These are phyloP conservation scores for Cotesia chilonis DNA, from an alignment of 1,140 invertebrate genomes.

Conservation along the genomic window DNA sequence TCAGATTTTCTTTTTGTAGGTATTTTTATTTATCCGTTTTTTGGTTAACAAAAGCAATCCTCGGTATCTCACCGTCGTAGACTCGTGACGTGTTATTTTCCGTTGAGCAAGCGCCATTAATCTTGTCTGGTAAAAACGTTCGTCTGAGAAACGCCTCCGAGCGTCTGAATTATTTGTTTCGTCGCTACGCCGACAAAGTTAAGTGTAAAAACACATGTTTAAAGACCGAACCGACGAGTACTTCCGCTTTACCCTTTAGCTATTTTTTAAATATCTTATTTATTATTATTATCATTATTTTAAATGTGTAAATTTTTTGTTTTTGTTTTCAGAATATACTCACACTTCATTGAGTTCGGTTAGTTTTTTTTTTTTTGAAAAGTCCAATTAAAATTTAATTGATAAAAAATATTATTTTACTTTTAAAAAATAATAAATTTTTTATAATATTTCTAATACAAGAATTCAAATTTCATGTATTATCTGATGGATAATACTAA, in stretches of 20 bases:
- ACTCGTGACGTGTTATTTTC: conserved; percentile 34
- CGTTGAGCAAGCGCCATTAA: conserved; percentile 33
- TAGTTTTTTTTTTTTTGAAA: too few relatives aligned
- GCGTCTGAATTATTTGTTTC: conserved; percentile 39
- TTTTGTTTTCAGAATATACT: too few relatives aligned
- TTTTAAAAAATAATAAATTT: too few relatives aligned
- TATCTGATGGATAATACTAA: too few relatives aligned
- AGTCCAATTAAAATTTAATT: too few relatives aligned
- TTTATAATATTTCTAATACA: too few relatives aligned
- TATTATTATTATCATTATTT: neutral
- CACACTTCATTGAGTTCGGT: too few relatives aligned
- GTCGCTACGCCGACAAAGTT: conserved; percentile 37
- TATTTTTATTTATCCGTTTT: conserved; percentile 1
- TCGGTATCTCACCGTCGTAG: conserved; percentile 2
- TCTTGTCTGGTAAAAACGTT: conserved; percentile 32
- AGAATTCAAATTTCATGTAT: too few relatives aligned
- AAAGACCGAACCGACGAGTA: conserved; percentile 22
- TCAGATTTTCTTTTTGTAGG: neutral
- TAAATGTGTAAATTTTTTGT: too few relatives aligned
- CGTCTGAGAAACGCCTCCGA: conserved; percentile 26
- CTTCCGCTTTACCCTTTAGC: conserved; percentile 3
- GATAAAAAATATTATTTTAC: too few relatives aligned
- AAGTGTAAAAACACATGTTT: conserved; percentile 36
- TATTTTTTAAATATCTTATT: neutral
- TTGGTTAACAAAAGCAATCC: conserved; percentile 6